Evolutionary conservation across 2,888 invertebrate species (phyloP).

Genomic region (Phymatocera aterrima): DNA sequence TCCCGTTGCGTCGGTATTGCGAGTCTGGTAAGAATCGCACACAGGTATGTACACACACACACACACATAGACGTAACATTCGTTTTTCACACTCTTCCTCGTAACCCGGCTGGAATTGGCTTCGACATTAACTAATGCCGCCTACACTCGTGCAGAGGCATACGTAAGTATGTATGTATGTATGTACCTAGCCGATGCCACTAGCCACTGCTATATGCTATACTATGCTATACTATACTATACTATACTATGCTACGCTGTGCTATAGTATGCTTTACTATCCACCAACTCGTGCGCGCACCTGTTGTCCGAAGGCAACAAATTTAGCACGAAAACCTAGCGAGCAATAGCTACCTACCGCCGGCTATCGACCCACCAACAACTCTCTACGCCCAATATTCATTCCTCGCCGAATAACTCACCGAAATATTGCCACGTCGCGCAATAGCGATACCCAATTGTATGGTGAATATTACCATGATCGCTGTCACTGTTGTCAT

Average conservation of each 20-base stretch:
- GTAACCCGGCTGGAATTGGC: constrained; percentile 19
- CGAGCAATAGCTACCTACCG: constrained; percentile 9
- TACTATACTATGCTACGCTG: no score
- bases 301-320: constrained; percentile 38
- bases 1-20: neutral
- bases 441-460: neutral
- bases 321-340: constrained; percentile 38
- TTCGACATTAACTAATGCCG: constrained; percentile 15
- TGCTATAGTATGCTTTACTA: neutral
- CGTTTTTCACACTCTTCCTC: neutral
- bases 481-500: no score
- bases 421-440: neutral
- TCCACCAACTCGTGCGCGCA: constrained; percentile 25
- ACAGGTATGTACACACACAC: no score
- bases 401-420: neutral
- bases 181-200: no score
- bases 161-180: no score
- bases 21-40: neutral
- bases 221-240: no score
- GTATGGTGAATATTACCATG: neutral
- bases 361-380: constrained; percentile 10
- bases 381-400: constrained; percentile 5
- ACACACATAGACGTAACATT: no score
- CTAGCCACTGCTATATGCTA: no score
- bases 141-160: no score